A percentile compares a stretch with the other conserved stretches of the same genome.
Conservation (phyloP, 2,113 vertebrate genomes). For the Leptocoma aspasia region DNA sequence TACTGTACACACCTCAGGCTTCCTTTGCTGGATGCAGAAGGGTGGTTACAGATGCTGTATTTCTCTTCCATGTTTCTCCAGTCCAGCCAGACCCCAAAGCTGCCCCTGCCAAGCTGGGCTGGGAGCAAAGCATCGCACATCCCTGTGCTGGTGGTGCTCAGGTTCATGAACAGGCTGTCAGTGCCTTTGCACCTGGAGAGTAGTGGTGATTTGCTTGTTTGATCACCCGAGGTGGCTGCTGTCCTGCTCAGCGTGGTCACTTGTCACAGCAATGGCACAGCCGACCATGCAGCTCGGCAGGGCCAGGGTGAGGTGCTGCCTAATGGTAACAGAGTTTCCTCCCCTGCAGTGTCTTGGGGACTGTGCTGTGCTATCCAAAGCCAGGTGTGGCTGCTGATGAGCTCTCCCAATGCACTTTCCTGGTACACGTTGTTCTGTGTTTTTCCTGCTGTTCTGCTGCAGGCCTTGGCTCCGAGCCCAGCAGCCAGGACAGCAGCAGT, state of each 20-base stretch:
- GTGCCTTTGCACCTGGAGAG: neutral
- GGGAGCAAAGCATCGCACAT: rapidly evolving
- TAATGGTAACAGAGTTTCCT: neutral
- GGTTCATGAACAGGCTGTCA: neutral
- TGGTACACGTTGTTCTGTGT: neutral
- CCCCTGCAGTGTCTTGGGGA: neutral
- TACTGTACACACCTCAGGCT: neutral
- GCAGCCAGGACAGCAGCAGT: rapidly evolving
- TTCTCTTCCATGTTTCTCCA: neutral
- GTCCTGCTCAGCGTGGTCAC: rapidly evolving
- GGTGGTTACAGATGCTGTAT: neutral
- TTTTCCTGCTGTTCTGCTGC: conserved; percentile 19
- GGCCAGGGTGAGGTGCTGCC: neutral
- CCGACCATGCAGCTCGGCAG: rapidly evolving
- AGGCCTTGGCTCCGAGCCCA: neutral
- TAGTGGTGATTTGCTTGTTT: neutral
- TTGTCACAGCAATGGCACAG: rapidly evolving
- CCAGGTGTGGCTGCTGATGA: neutral
- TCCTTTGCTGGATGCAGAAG: neutral
- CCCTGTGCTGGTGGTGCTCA: neutral
- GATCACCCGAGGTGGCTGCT: neutral
- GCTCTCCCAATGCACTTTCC: neutral
- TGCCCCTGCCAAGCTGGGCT: neutral
- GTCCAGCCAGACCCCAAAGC: neutral
- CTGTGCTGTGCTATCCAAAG: neutral